Base-by-base conservation (phyloP, 2,797 vertebrate species). In the Poeciliopsis gracilis region DNA sequence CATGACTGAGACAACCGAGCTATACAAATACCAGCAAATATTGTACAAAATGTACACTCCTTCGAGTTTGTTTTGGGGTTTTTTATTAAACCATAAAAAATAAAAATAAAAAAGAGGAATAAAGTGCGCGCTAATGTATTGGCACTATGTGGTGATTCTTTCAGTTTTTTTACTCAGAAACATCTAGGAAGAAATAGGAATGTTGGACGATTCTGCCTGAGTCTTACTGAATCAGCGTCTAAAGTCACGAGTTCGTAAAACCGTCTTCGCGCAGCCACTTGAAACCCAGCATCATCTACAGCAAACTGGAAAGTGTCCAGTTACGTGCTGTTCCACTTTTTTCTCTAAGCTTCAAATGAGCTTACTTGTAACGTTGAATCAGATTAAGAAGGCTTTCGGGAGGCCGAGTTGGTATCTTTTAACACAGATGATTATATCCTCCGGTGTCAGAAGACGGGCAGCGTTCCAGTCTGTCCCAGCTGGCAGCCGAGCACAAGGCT, bases 341-440 rank as follows among this genome's bases (percentile, higher is more conserved):
- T n/a, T 25, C 20, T n/a, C 59, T 51, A 5, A 25, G 81, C 70
- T 82, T 69, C 73, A 63, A 63, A 77, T 53, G 53, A 72, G n/a
- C 69, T 76, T 63, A 61, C 71, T 59, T 47, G 30, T 78, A 30
- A 77, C 49, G 41, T 71, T 76, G n/a, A 66, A 49, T 61, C 51
- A 78, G 71, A 73, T 80, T 80, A 5, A 11, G 18, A 76, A 43
- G 74, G 76, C 20, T 79, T 84, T 78, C 76, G 77, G 71, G 75
- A 63, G 45, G 36, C 61, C 9, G 25, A 49, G 46, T 71, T 71
- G 55, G 28, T 77, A 47, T 72, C 71, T 67, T 72, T 79, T 80
- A 83, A 13, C 76, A 81, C 76, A 55, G 75, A 83, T 87, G 83
- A 83, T 84, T 84, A 73, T 66, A 77, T 84, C 74, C 75, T 72